phyloP scores from a whole-genome alignment of 2,888 invertebrate species.

The Dysmachus trigonus region DNA sequence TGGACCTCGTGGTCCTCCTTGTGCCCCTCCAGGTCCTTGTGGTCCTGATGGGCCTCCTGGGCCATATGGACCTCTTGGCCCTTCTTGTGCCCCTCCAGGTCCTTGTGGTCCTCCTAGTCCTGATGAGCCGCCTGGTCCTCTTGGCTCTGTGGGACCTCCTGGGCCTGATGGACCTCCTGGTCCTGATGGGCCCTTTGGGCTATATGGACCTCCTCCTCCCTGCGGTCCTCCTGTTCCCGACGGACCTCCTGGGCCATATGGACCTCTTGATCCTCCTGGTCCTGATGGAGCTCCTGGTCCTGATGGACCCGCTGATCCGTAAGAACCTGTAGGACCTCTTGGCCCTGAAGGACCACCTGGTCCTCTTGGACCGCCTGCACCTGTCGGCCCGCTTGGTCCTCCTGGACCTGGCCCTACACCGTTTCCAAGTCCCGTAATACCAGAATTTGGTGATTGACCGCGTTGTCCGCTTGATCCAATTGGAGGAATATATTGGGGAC shows the following conservation, averaged over 20 bases:
- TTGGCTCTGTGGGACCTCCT: not conserved
- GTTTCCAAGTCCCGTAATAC: slow-evolving; percentile 39
- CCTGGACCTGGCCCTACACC: not conserved
- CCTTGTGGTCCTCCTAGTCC: not conserved
- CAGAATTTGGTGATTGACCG: not conserved
- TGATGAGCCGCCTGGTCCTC: not conserved
- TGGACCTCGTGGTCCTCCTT: slow-evolving; percentile 39
- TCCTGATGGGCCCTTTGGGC: not conserved
- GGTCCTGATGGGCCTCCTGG: slow-evolving; percentile 40
- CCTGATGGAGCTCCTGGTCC: not conserved
- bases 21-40: slow-evolving; percentile 40
- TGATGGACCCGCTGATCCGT: not conserved
- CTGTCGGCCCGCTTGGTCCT: too few species aligned
- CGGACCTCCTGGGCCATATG: not conserved
- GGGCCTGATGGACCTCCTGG: not conserved
- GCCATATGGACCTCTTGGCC: not conserved
- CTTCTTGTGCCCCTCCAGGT: not conserved
- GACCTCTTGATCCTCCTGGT: not conserved
- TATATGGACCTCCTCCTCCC: not conserved
- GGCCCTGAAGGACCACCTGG: slow-evolving; percentile 45
- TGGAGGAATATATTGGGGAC: slow-evolving; percentile 34
- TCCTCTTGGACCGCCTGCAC: not conserved
- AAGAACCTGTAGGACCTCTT: not conserved
- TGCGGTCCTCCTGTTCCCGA: not conserved
- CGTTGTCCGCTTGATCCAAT: slow-evolving; percentile 44